Base-by-base conservation (phyloP, 2,113 vertebrate species). In the Petrocephalus microphthalmus region DNA sequence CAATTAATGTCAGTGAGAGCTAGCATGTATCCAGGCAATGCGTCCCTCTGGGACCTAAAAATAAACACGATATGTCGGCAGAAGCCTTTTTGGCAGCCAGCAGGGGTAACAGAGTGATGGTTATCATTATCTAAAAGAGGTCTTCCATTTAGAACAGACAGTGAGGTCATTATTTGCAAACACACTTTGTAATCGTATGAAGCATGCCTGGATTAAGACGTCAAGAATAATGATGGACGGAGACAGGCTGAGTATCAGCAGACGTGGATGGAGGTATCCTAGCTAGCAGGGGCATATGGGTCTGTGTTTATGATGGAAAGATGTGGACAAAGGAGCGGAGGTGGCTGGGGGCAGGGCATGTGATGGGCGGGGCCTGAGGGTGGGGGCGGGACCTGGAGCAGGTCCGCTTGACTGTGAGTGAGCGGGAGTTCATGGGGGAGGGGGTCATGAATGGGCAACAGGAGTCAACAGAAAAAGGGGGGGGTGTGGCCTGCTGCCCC, bases 61-160 rank as follows among this genome's bases (percentile, higher is more conserved):
- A 88, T 82, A 82, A 88, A 88, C 15, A 53, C 82, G 85, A 82
- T 45, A 60, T 49, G 85, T 81, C 85, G 56, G 88, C 42, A 82
- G 86, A 22, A 42, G 29, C 25, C 71, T 87, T 86, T 64, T 85
- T 54, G 51, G 33, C n/a, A 78, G 45, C 60, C 84, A 52, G 51
- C 19, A 91, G 92, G 93, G 89, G 89, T 91, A 90, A 93, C 92
- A 92, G 56, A 91, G 91, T 93, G 93, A 94, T 94, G 92, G 93
- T 89, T 85, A 91, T 83, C 92, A 92, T 93, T 93, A 93, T 94
- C 93, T 94, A 91, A 91, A 93, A 91, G 89, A 90, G 57, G 87
- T 90, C 91, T 89, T 64, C 25, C 78, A 85, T 60, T 92, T 90
- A 90, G 91, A 90, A 93, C 92, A 89, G 89, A 53, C 54, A 89